Conservation (phyloP, 2,797 vertebrate genomes). For the Rhadinocentrus ornatus region DNA sequence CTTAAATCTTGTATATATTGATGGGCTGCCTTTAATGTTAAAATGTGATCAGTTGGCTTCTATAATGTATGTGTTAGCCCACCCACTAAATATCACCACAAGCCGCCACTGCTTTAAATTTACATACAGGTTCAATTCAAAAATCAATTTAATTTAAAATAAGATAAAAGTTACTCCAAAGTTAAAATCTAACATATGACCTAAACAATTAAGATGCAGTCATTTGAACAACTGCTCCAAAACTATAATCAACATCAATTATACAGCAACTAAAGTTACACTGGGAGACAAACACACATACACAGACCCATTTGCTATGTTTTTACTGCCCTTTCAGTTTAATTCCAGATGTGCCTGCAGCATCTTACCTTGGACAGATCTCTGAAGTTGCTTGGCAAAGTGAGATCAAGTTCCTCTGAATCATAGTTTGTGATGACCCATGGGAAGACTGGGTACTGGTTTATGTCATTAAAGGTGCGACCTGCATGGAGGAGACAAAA, state of each 20-base stretch:
- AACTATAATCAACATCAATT: constrained; percentile 74
- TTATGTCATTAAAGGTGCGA: constrained; percentile 94
- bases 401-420: constrained; percentile 94
- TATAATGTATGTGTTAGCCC: no score
- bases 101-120: no score
- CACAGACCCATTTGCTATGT: constrained; percentile 9
- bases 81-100: no score
- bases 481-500: constrained; percentile 76
- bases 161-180: no score
- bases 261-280: constrained; percentile 52
- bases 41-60: no score
- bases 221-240: constrained; percentile 60
- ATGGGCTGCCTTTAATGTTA: no score
- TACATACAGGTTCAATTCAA: background rate
- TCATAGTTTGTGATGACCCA: constrained; percentile 99
- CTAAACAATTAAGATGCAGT: no score
- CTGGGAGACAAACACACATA: constrained; percentile 13
- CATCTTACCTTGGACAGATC: constrained; percentile 95
- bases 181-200: no score
- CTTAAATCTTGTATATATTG: no score
- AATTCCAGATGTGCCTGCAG: background rate
- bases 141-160: background rate
- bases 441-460: constrained; percentile 98
- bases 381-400: constrained; percentile 98
- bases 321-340: background rate